Conservation (phyloP, 2,888 invertebrate genomes). For the Oxyscelio sp. region DNA sequence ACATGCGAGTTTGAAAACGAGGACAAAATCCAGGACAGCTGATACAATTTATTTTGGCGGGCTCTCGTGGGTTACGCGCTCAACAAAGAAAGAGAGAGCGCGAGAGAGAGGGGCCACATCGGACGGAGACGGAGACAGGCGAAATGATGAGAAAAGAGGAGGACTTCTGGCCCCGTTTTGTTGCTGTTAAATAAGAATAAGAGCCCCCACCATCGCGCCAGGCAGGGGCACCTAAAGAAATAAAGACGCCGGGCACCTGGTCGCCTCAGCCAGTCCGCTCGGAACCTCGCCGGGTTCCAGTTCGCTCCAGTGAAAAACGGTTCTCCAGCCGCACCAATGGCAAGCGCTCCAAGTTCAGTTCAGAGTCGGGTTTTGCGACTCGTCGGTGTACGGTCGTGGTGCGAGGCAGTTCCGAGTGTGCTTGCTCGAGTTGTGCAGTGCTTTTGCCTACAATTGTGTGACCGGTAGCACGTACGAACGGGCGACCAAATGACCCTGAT, state of each 20-base stretch:
- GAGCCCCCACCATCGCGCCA: constrained; percentile 81
- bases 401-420: background rate
- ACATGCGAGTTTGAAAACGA: too few relatives aligned
- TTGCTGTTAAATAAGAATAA: constrained; percentile 87
- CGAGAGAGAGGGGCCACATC: constrained; percentile 18
- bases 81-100: constrained; percentile 70
- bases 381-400: too few relatives aligned
- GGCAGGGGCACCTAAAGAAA: constrained; percentile 85
- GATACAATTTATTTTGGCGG: constrained; percentile 87
- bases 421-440: constrained; percentile 79
- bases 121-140: constrained; percentile 48
- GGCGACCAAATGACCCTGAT: constrained; percentile 36
- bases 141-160: constrained; percentile 62
- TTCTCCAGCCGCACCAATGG: too few relatives aligned
- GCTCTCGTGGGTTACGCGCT: constrained; percentile 71
- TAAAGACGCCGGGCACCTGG: constrained; percentile 88
- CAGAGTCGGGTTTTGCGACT: too few relatives aligned
- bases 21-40: constrained; percentile 86
- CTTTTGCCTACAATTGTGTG: constrained; percentile 42
- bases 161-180: constrained; percentile 79
- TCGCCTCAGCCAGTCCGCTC: constrained; percentile 84
- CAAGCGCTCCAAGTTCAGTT: background rate
- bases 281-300: constrained; percentile 76
- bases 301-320: background rate
- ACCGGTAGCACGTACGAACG: constrained; percentile 1